phyloP scores from a whole-genome alignment of 2,888 invertebrate species.

The Lamellibrachia satsuma region DNA sequence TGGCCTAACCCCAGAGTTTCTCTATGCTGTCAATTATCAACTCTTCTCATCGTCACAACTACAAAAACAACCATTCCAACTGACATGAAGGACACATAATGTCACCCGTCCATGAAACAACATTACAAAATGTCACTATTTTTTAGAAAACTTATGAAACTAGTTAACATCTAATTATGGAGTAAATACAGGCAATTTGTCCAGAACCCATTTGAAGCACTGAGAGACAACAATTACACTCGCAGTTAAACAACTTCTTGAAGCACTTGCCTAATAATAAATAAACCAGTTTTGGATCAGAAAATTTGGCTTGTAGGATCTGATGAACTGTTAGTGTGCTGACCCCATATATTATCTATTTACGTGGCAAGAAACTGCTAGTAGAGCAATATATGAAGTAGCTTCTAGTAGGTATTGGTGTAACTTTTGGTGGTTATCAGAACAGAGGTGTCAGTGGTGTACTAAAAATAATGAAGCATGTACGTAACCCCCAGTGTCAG shows the following conservation, averaged over 20 bases:
- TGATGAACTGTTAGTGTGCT: neutral
- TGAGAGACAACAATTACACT: too few relatives aligned
- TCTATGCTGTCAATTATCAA: neutral
- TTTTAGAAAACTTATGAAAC: too few relatives aligned
- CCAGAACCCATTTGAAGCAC: too few relatives aligned
- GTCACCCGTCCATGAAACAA: too few relatives aligned
- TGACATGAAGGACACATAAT: neutral
- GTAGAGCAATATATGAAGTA: neutral
- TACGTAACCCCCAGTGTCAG: too few relatives aligned
- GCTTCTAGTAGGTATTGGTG: neutral
- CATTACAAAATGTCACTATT: too few relatives aligned
- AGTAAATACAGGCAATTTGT: too few relatives aligned
- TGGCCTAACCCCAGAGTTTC: neutral
- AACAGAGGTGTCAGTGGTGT: too few relatives aligned
- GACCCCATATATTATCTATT: neutral
- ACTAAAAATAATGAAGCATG: too few relatives aligned
- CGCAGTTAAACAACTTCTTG: too few relatives aligned
- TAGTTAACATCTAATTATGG: too few relatives aligned
- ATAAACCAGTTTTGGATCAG: neutral
- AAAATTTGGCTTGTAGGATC: neutral
- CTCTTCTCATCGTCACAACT: neutral
- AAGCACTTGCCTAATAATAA: neutral
- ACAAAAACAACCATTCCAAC: neutral
- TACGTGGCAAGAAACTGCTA: neutral
- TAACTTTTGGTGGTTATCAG: neutral